Evolutionary conservation across 2,797 vertebrate species (phyloP).

Genomic region (Salmo trutta): DNA sequence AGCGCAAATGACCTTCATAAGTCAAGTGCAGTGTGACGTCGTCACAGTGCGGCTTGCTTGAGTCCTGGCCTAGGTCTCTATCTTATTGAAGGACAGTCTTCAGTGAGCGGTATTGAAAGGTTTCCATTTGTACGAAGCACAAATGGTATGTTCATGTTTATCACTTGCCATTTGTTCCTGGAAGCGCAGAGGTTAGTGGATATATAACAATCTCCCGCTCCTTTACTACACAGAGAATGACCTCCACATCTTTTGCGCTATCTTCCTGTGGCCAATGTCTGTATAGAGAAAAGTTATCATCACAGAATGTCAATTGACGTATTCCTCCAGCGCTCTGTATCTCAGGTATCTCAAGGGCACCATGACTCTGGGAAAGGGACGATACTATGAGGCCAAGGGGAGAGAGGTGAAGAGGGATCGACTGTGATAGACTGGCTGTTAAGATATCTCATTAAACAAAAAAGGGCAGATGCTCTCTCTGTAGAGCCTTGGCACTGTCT

Average conservation of each 20-base stretch:
- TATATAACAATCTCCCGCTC: neutral
- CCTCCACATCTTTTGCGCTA: neutral
- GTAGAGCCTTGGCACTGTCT: constrained; percentile 71
- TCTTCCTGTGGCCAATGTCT: neutral
- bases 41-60: neutral
- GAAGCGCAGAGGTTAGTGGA: neutral
- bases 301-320: neutral
- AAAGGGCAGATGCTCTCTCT: constrained; percentile 79
- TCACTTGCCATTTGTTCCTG: neutral
- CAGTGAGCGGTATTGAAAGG: constrained; percentile 23
- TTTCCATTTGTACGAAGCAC: constrained; percentile 21
- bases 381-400: constrained; percentile 45
- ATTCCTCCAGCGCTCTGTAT: neutral
- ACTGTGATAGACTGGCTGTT: constrained; percentile 51
- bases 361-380: neutral
- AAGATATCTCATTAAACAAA: constrained; percentile 69
- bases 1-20: neutral
- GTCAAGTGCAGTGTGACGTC: neutral
- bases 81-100: constrained; percentile 26
- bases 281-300: neutral
- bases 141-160: neutral
- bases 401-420: constrained; percentile 48
- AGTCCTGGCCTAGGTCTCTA: neutral
- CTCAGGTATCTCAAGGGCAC: neutral
- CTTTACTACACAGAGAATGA: neutral